Conservation (phyloP, 1,140 invertebrate species). For the Cyrtorhinus lividipennis region DNA sequence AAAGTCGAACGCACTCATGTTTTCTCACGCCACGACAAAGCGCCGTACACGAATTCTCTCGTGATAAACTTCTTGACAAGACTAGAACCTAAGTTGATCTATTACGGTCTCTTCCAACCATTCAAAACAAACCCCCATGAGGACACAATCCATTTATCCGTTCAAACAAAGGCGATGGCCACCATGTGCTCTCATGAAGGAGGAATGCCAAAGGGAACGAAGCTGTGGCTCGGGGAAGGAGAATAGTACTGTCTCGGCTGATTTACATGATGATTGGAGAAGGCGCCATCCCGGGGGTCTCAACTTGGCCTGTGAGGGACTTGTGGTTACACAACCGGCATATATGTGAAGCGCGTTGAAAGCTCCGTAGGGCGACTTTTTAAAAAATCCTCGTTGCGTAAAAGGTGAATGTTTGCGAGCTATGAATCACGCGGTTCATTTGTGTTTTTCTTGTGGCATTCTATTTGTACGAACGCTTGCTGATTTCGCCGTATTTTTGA, state of each 20-base stretch:
- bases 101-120: not conserved
- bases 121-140: not conserved
- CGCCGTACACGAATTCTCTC: not conserved
- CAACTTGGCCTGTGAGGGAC: not conserved
- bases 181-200: not conserved
- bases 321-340: not conserved
- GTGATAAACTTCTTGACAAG: not conserved
- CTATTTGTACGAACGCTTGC: no score
- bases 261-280: not conserved
- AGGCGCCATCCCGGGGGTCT: not conserved
- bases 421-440: no score
- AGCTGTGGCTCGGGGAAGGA: not conserved
- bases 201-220: not conserved
- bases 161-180: not conserved
- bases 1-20: no score
- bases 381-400: no score
- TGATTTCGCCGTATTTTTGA: no score
- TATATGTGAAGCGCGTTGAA: no score
- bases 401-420: no score
- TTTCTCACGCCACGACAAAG: no score
- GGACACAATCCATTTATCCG: not conserved
- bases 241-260: not conserved
- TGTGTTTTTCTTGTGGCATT: no score
- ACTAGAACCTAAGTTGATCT: not conserved
- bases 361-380: no score